Conservation (phyloP, 2,113 vertebrate genomes). For the Lota lota region DNA sequence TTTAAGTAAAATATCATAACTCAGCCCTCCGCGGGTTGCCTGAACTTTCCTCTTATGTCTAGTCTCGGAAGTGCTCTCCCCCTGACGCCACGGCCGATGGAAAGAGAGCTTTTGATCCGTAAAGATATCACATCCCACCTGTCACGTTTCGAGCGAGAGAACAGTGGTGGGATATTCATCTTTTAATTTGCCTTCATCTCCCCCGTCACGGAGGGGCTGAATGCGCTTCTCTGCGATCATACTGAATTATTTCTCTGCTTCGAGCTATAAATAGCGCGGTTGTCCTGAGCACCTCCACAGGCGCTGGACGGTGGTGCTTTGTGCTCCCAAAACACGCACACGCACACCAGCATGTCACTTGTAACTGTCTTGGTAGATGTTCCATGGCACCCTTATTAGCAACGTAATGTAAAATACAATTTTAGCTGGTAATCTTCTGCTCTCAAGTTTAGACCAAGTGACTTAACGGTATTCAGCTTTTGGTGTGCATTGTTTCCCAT, state of each 20-base stretch:
- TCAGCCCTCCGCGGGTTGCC: no score
- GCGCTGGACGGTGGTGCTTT: not conserved
- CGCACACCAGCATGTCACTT: not conserved
- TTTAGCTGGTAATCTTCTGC: no score
- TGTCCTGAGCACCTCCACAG: slow-evolving; percentile 23
- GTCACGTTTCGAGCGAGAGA: slow-evolving; percentile 7
- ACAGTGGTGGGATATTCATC: slow-evolving; percentile 10
- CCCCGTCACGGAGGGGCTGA: slow-evolving; percentile 30
- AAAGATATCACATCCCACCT: slow-evolving; percentile 14
- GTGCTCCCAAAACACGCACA: slow-evolving; percentile 5
- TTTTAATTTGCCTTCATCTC: slow-evolving; percentile 4
- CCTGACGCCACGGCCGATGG: slow-evolving; percentile 1
- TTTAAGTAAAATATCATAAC: no score
- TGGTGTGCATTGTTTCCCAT: no score
- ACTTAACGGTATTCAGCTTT: no score
- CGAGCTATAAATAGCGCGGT: slow-evolving; percentile 39
- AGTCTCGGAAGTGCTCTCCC: not conserved
- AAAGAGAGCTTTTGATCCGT: not conserved
- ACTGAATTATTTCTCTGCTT: slow-evolving; percentile 53
- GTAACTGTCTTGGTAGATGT: no score
- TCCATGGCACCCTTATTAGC: no score
- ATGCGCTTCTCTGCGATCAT: slow-evolving; percentile 33
- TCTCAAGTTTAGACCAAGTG: no score
- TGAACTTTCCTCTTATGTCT: no score
- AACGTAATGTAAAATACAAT: no score